Evolutionary conservation across 2,797 vertebrate genomes (phyloP).

Genomic region (Acanthurus leucopareius): DNA sequence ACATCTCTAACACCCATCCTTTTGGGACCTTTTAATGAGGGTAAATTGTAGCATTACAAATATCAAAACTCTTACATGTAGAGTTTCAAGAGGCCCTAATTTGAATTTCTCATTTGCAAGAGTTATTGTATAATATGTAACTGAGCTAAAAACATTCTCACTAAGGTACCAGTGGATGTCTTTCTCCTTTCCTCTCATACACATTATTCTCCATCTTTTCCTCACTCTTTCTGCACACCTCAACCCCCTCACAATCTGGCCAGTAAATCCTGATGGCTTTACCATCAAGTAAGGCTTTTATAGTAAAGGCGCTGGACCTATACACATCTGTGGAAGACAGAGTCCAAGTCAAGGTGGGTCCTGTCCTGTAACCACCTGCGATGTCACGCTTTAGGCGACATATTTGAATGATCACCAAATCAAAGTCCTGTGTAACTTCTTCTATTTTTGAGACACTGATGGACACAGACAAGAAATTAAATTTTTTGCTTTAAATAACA

Average conservation of each 20-base stretch:
- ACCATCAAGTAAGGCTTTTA: slow-evolving; percentile 71
- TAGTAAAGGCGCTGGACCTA: slow-evolving; percentile 43
- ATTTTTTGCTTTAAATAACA: too few species aligned
- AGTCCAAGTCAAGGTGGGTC: slow-evolving; percentile 49
- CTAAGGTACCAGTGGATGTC: background rate
- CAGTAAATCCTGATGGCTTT: slow-evolving; percentile 72
- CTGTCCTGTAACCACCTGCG: slow-evolving; percentile 61
- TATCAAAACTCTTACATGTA: background rate
- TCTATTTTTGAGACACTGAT: slow-evolving; percentile 11
- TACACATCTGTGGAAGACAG: slow-evolving; percentile 45
- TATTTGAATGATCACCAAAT: slow-evolving; percentile 44
- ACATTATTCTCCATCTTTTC: slow-evolving; percentile 7
- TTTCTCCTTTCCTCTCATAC: slow-evolving; percentile 16
- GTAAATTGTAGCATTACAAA: background rate
- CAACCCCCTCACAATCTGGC: slow-evolving; percentile 50
- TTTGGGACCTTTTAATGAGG: background rate
- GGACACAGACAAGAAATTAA: background rate
- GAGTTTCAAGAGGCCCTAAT: background rate
- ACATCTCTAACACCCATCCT: background rate
- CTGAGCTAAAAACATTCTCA: background rate
- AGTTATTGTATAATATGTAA: background rate
- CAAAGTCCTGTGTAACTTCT: slow-evolving; percentile 8
- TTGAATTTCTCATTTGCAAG: too few species aligned
- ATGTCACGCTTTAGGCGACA: slow-evolving; percentile 51
- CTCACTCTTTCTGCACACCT: slow-evolving; percentile 42